phyloP scores from a whole-genome alignment of 1,140 invertebrate genomes.

The Caerostris darwini region DNA sequence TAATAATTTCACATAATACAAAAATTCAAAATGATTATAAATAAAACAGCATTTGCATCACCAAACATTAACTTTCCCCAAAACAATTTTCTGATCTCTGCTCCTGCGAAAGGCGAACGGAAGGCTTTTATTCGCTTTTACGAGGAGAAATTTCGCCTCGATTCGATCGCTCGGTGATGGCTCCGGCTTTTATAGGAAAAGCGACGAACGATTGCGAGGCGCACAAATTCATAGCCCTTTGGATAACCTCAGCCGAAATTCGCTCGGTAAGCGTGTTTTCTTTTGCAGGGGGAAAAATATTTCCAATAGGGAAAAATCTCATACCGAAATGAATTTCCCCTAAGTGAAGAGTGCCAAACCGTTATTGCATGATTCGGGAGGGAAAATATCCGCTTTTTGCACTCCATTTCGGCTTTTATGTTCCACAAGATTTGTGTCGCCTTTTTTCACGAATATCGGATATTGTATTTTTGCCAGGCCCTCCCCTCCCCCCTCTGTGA shows the following conservation, averaged over 20 bases:
- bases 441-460: slow-evolving; percentile 25
- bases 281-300: background rate
- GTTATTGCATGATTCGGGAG: slow-evolving; percentile 49
- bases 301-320: background rate
- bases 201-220: slow-evolving; percentile 23
- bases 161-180: slow-evolving; percentile 1
- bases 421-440: slow-evolving; percentile 42
- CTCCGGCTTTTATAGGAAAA: background rate
- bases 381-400: slow-evolving; percentile 41
- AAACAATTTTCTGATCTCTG: background rate
- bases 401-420: slow-evolving; percentile 57
- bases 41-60: background rate
- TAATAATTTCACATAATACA: no score
- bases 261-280: slow-evolving; percentile 25
- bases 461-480: slow-evolving; percentile 44
- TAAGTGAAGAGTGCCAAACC: slow-evolving; percentile 22
- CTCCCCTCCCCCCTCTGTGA: background rate
- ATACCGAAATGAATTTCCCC: slow-evolving; percentile 34
- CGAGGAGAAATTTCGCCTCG: background rate
- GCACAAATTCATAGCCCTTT: slow-evolving; percentile 43
- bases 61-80: background rate
- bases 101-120: background rate
- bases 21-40: no score
- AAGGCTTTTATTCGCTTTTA: slow-evolving; percentile 2
- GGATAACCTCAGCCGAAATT: slow-evolving; percentile 26